phyloP scores from a whole-genome alignment of 2,888 invertebrate species.

The Dasypogon diadema region DNA sequence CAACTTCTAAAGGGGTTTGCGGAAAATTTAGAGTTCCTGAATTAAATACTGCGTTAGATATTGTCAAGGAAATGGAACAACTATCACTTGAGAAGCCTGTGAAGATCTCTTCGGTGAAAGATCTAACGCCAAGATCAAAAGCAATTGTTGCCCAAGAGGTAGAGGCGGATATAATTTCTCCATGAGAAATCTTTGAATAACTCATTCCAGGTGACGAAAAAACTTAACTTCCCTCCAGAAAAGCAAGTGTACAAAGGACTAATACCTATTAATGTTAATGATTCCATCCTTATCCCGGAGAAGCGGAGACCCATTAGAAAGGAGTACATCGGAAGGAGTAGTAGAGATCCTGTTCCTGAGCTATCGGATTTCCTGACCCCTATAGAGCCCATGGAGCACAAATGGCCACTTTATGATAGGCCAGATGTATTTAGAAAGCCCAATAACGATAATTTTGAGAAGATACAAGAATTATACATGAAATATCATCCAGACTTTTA shows the following conservation, averaged over 20 bases:
- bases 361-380: conserved; percentile 61
- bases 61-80: conserved; percentile 57
- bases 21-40: conserved; percentile 59
- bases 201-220: conserved; percentile 61
- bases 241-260: conserved; percentile 61
- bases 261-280: conserved; percentile 63
- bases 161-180: background rate
- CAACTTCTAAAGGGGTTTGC: background rate
- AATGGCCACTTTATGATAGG: conserved; percentile 53
- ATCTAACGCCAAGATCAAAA: conserved; percentile 60
- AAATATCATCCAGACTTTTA: conserved; percentile 51
- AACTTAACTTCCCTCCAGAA: conserved; percentile 62
- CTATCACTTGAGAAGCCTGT: conserved; percentile 54
- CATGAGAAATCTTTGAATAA: no score
- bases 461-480: conserved; percentile 39
- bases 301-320: conserved; percentile 56
- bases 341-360: conserved; percentile 59
- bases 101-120: conserved; percentile 13
- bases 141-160: conserved; percentile 62
- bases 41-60: conserved; percentile 59
- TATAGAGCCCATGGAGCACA: conserved; percentile 57
- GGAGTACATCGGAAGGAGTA: conserved; percentile 52
- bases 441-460: conserved; percentile 37
- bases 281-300: conserved; percentile 58
- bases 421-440: conserved; percentile 15